Conservation (phyloP, 1,140 invertebrate species). For the Zaprionus camerounensis region DNA sequence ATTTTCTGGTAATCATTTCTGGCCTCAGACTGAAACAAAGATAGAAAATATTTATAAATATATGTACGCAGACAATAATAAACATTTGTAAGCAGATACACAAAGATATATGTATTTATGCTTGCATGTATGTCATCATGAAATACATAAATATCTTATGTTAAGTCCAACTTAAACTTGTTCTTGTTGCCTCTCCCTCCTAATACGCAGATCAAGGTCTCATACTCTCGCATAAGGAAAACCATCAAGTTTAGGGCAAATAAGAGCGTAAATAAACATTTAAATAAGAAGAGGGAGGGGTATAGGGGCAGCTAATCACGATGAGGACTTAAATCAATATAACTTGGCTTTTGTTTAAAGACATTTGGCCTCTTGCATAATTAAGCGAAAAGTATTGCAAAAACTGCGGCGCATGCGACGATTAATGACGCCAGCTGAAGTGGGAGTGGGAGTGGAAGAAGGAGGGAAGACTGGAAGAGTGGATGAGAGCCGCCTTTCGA, state of each 20-base stretch:
- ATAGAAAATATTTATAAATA: not conserved
- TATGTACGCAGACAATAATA: too few species aligned
- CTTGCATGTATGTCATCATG: too few species aligned
- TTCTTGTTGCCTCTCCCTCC: not conserved
- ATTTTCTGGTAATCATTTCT: conserved; percentile 76
- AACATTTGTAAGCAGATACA: not conserved
- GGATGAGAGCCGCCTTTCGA: not conserved
- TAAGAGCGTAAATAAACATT: conserved; percentile 23
- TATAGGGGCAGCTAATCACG: not conserved
- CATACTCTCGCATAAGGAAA: not conserved
- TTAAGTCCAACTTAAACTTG: not conserved
- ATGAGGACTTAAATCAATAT: conserved; percentile 45
- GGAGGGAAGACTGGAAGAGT: not conserved
- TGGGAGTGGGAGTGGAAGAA: not conserved
- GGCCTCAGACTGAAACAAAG: conserved; percentile 61
- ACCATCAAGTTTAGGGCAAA: conserved; percentile 19
- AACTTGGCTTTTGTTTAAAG: conserved; percentile 22
- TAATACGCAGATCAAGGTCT: not conserved
- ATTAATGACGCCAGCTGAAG: conserved; percentile 43
- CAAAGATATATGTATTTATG: too few species aligned
- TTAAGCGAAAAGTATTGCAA: conserved; percentile 52
- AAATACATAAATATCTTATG: too few species aligned
- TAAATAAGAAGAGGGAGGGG: not conserved
- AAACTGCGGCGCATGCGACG: conserved; percentile 22
- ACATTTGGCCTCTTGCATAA: conserved; percentile 40